These are phyloP conservation scores for Perithous albicinctus DNA, from an alignment of 2,888 invertebrate genomes.

Conservation along the genomic window DNA sequence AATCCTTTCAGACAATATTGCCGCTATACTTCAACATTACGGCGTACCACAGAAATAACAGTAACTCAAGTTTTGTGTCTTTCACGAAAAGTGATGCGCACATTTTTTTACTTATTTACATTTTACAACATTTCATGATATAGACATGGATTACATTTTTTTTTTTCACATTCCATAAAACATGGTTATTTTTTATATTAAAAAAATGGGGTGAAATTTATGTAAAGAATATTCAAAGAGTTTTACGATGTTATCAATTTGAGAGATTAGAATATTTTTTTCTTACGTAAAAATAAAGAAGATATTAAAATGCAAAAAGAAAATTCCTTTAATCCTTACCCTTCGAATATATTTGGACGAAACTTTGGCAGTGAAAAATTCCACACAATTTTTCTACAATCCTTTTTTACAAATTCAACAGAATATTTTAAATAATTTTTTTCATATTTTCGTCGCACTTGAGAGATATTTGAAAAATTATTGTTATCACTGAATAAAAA, in stretches of 20 bases:
- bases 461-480: not conserved
- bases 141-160: not conserved
- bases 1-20: not conserved
- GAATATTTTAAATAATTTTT: slow-evolving; percentile 9
- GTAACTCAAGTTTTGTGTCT: too few species aligned
- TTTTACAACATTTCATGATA: too few species aligned
- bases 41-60: not conserved
- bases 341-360: not conserved
- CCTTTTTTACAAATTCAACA: not conserved
- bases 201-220: not conserved
- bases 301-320: not conserved
- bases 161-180: too few species aligned
- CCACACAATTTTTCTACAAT: slow-evolving; percentile 5
- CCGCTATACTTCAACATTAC: not conserved
- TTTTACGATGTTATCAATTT: not conserved
- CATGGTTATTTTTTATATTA: not conserved
- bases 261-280: not conserved
- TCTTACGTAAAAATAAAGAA: not conserved
- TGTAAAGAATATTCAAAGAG: not conserved
- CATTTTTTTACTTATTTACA: too few species aligned
- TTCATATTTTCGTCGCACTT: slow-evolving; percentile 17
- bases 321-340: not conserved
- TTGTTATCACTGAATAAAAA: not conserved
- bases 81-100: too few species aligned
- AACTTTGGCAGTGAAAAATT: not conserved